These are phyloP conservation scores for Paedocypris sp. DNA, from an alignment of 2,113 vertebrate species.

Conservation along the genomic window DNA sequence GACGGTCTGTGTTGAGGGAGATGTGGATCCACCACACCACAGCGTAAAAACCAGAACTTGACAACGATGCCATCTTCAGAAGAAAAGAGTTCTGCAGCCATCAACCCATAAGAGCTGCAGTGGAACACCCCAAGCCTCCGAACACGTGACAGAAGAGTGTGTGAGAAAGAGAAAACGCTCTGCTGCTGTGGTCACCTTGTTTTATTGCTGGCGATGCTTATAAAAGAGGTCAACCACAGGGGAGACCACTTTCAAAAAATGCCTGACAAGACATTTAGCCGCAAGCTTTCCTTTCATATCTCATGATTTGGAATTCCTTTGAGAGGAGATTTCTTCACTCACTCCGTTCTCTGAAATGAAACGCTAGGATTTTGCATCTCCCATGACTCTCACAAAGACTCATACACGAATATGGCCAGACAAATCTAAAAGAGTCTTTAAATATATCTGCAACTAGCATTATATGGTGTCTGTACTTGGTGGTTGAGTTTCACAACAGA, in stretches of 20 bases:
- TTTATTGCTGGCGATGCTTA: constrained; percentile 5
- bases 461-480: too few relatives aligned
- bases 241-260: constrained; percentile 4
- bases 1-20: not conserved
- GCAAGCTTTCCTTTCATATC: constrained; percentile 11
- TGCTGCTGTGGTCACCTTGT: not conserved
- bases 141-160: too few relatives aligned
- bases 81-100: not conserved
- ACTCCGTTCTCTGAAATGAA: constrained; percentile 27
- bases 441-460: too few relatives aligned
- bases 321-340: constrained; percentile 17
- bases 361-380: not conserved
- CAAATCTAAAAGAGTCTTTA: too few relatives aligned
- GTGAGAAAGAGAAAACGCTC: constrained; percentile 6
- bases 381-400: not conserved
- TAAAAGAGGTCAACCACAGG: constrained; percentile 7
- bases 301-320: constrained; percentile 20
- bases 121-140: too few relatives aligned
- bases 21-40: not conserved
- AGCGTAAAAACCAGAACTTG: constrained; percentile 9
- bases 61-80: too few relatives aligned
- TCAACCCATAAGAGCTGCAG: not conserved
- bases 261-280: constrained; percentile 28
- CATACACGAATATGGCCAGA: not conserved
- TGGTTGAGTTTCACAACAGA: too few relatives aligned